Base-by-base conservation (phyloP, 1,140 invertebrate genomes). In the Oncopodura yosiiana region DNA sequence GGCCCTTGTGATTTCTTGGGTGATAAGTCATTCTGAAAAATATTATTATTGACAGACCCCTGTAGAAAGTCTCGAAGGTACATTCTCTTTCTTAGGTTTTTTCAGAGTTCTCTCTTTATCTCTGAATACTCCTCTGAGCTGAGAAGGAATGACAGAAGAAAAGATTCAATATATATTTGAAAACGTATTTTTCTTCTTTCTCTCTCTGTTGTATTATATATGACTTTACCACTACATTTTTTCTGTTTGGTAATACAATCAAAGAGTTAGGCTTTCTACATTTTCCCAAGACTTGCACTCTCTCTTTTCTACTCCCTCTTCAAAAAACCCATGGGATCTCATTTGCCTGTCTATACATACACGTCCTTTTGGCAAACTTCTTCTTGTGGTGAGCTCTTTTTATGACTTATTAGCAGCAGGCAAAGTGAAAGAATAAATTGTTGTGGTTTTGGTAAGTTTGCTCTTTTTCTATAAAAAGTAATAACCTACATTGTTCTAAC, bases 11-110 rank as follows among this genome's bases (percentile, higher is more conserved):
- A 54, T 53, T 56, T 56, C 43, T 26, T 36, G 51, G 44, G 61
- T 60, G 58, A 63, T 63, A 63, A 60, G 61, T 63, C 61, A 63
- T 63, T 53, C 51, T 26, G 11, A n/a, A 27, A 41, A 49, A 59
- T 56, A 61, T 61, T 61, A 56, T 49, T 49, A 62, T 62, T 59
- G 61, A 59, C 61, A 59, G 61, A 56, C 53, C 3, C 26, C 26
- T 45, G 11, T 14, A 4, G 0, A 26, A 14, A 16, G 27, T 26
- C 26, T 45, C 26, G 18, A 12, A 19, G 1, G 37, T 39, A 27
- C 32, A 29, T 45, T 45, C 26, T 30, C 27, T 8, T 8, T 16
- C 26, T 29, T 29, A 45, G 27, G 43, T 29, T 45, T 45, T 45
- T 29, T 18, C 26, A 45, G 32, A 5, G 32, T 26, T 2, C 2